Base-by-base conservation (phyloP, 1,140 invertebrate genomes). In the Leptoteleia sp. region DNA sequence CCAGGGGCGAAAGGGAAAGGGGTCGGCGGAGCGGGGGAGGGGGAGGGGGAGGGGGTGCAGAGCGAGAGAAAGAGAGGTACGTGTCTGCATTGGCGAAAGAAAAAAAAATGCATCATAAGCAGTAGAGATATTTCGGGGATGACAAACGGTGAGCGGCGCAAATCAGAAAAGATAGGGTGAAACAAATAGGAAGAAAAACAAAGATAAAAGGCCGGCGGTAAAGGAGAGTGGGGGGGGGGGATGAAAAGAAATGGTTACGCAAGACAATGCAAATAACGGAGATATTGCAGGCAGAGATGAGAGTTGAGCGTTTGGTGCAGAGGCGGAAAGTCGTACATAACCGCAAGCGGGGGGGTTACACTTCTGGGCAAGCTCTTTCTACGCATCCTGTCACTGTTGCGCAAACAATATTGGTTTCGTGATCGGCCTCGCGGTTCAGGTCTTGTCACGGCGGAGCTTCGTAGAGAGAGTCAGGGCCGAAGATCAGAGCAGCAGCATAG, bases 391-490 rank as follows among this genome's bases (percentile, higher is more conserved):
- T 73, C 62, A 61, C 42, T 71, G 54, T 62, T 62, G 72, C 65
- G 67, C 64, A 64, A 52, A 54, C 72, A 61, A 61, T 73, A 64
- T 71, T 62, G 68, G 76, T 62, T 22, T 81, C 50, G 77, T 67
- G 75, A 70, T 64, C 55, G 76, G 77, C 64, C 54, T 79, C 73
- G 80, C 77, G 76, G 73, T 77, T 79, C 55, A 82, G 80, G 80
- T 76, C 79, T 79, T 75, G 57, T 85, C 72, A 77, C 82, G 79
- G 87, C 83, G 85, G 85, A 87, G 85, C 82, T 82, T 86, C 86
- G 87, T 87, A 88, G 85, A 87, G 87, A 85, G 88, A 87, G 85
- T 87, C 86, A 87, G 87, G 82, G 80, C 85, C 84, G 86, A 87
- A 87, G 85, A 87, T 84, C 86, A 87, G 87, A 87, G 86, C 83